These are phyloP conservation scores for Pitta sordida DNA, from an alignment of 2,113 vertebrate genomes.

Conservation along the genomic window DNA sequence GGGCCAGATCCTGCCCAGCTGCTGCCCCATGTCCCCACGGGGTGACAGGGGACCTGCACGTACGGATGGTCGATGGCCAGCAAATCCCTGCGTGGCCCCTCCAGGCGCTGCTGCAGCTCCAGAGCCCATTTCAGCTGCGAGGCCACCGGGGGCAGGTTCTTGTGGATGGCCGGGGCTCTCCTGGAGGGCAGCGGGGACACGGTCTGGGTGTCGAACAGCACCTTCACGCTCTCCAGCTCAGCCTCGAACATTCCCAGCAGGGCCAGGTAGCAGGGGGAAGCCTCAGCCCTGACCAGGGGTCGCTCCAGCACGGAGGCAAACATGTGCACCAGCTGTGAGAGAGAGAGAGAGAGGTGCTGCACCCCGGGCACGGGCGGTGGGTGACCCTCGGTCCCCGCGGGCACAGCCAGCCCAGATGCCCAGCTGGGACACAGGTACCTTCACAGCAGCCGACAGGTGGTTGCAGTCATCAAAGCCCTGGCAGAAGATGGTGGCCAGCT, in stretches of 20 bases:
- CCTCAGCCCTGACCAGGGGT: conserved; percentile 65
- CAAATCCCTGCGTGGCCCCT: conserved; percentile 51
- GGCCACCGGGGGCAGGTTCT: conserved; percentile 71
- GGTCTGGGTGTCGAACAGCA: conserved; percentile 62
- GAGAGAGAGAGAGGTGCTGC: background rate
- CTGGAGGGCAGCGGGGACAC: accelerated
- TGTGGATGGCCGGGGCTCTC: conserved; percentile 27
- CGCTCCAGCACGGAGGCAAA: conserved; percentile 73
- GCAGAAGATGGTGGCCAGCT: conserved; percentile 74
- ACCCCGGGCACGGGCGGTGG: accelerated
- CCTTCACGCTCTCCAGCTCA: conserved; percentile 71
- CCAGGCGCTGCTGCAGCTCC: conserved; percentile 74
- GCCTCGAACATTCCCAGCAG: conserved; percentile 69
- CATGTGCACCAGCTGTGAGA: conserved; percentile 76
- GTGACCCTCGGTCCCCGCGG: accelerated
- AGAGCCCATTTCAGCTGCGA: conserved; percentile 75
- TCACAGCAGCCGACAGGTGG: conserved; percentile 51
- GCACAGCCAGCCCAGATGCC: background rate
- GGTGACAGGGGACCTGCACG: background rate
- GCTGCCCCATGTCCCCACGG: accelerated
- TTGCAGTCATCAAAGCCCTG: conserved; percentile 69
- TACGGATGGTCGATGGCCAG: conserved; percentile 69
- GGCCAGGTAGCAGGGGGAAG: conserved; percentile 48
- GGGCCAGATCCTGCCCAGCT: background rate
- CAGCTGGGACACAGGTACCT: conserved; percentile 46